Conservation (phyloP, 2,888 invertebrate genomes). For the Lepidonotus clava region DNA sequence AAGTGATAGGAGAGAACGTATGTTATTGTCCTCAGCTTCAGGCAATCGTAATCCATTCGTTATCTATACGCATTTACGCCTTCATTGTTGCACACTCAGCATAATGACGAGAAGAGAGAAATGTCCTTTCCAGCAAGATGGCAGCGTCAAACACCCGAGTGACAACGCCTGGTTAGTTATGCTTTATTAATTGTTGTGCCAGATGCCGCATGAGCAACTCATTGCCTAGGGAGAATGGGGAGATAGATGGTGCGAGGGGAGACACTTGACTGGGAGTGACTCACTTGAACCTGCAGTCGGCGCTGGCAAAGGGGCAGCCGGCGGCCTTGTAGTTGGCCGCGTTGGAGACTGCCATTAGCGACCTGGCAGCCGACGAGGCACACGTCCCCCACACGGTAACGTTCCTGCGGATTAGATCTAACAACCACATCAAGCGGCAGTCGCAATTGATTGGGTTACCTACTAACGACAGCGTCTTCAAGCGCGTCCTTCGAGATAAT, state of each 20-base stretch:
- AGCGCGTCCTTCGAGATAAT: slow-evolving; percentile 54
- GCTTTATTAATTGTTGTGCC: background rate
- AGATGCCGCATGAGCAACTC: background rate
- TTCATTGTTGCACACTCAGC: too few relatives aligned
- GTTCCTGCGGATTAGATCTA: slow-evolving; percentile 44
- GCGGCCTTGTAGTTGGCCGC: slow-evolving; percentile 42
- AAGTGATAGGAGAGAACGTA: too few relatives aligned
- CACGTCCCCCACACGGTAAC: slow-evolving; percentile 64
- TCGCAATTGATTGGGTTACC: slow-evolving; percentile 65
- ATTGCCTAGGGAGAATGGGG: too few relatives aligned
- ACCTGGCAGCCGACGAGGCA: slow-evolving; percentile 26
- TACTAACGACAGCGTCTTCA: slow-evolving; percentile 62
- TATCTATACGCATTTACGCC: too few relatives aligned
- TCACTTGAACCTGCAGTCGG: slow-evolving; percentile 41
- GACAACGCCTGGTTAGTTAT: background rate
- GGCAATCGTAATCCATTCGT: too few relatives aligned
- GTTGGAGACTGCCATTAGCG: slow-evolving; percentile 45
- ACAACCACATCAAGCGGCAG: slow-evolving; percentile 63
- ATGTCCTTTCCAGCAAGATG: too few relatives aligned
- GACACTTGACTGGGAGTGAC: background rate
- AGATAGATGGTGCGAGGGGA: too few relatives aligned
- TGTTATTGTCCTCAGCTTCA: too few relatives aligned
- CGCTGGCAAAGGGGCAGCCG: slow-evolving; percentile 50
- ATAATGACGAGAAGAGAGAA: too few relatives aligned
- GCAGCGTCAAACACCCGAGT: slow-evolving; percentile 5